Percentiles rank a stretch among this genome's conserved stretches.
These are phyloP conservation scores for Prosopocoilus inquinatus DNA, from an alignment of 2,888 invertebrate species.

Conservation along the genomic window DNA sequence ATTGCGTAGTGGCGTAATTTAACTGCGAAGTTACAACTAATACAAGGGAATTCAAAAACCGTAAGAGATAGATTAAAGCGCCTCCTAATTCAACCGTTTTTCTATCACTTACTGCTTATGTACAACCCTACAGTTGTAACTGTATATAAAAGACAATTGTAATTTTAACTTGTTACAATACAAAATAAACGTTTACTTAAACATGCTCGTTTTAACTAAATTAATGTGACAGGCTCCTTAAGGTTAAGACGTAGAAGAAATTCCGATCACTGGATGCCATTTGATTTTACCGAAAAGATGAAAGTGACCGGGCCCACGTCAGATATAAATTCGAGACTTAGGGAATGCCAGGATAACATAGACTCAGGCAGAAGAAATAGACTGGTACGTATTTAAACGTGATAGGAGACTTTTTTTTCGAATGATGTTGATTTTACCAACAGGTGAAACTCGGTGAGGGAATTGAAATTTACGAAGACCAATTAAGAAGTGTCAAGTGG, in stretches of 20 bases:
- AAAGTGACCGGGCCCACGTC: not conserved
- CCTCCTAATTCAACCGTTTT: too few relatives aligned
- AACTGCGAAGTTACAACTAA: too few relatives aligned
- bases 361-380: slow-evolving; percentile 35
- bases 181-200: slow-evolving; percentile 2
- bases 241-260: slow-evolving; percentile 35
- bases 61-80: too few relatives aligned
- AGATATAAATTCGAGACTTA: slow-evolving; percentile 15
- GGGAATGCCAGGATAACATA: not conserved
- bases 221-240: slow-evolving; percentile 6
- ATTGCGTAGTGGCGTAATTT: too few relatives aligned
- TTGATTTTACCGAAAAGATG: slow-evolving; percentile 15
- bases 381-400: slow-evolving; percentile 32
- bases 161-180: not conserved
- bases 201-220: not conserved
- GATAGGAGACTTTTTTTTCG: slow-evolving; percentile 1
- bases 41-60: too few relatives aligned
- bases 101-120: too few relatives aligned
- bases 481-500: slow-evolving; percentile 71
- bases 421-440: slow-evolving; percentile 13
- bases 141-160: not conserved
- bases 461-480: slow-evolving; percentile 69
- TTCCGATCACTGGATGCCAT: slow-evolving; percentile 38
- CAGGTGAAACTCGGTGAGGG: slow-evolving; percentile 73
- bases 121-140: too few relatives aligned